Evolutionary conservation across 2,113 vertebrate genomes (phyloP), one percentile per base, ranked within the genome.

Genomic region (Numida meleagris): DNA sequence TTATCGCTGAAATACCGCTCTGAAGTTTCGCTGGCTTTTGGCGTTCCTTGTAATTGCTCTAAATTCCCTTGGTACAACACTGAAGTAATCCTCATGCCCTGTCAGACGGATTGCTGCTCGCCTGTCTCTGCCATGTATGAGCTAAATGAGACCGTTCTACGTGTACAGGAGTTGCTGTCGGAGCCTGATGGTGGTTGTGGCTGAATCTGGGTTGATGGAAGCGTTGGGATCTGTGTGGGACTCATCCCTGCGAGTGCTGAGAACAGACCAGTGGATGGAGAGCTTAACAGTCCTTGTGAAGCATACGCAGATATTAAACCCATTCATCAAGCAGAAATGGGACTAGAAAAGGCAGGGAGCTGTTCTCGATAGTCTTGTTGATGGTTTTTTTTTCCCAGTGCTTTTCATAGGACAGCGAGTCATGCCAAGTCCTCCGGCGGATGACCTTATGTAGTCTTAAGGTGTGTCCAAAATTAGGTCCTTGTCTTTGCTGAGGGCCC

Each of bases 391-490:
- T 19, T 40, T 67, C 40, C 36, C 27, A 29, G 79, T 67, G 45
- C 75, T 89, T 89, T 80, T 80, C 89, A 38, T 23, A 74, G 87
- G 76, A 29, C 82, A 46, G 72, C 62, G 82, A 83, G 63, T 77
- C 63, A 19, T 19, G 82, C 70, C 82, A 93, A 58, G 77, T 63
- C 65, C 76, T 62, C 45, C 3, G 3, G 79, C 76, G 50, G 14
- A 51, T 90, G 85, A 95, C 93, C 79, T 91, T 88, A 34, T 95
- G 91, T 78, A 0, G 0, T 89, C 46, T 57, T 81, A 74, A 94
- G 85, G 68, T 42, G 82, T 65, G 73, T 90, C 85, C 93, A 83
- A 63, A 95, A 94, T 93, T 81, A 94, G 68, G 82, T 53, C 70
- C 90, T 89, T 48, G 66, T 78, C 70, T 91, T 86, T 0, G 3